These are phyloP conservation scores for Vespertilio murinus DNA, from an alignment of 2,797 vertebrate species.

Conservation along the genomic window DNA sequence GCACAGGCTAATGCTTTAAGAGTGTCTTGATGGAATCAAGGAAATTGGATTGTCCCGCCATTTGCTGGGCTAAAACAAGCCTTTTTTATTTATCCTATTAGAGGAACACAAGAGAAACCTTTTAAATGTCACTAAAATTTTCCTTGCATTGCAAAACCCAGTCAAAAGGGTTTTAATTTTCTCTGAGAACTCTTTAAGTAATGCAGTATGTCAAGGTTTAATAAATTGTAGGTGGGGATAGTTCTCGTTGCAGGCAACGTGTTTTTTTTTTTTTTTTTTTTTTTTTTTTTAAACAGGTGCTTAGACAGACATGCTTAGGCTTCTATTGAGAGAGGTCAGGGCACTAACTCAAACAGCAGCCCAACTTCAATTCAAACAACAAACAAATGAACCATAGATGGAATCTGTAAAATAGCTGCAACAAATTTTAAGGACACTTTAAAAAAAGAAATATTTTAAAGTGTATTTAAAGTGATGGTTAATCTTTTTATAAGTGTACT, in stretches of 20 bases:
- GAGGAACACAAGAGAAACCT: constrained; percentile 90
- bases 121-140: constrained; percentile 94
- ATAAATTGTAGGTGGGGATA: constrained; percentile 80
- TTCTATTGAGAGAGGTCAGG: constrained; percentile 12
- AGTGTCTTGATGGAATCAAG: constrained; percentile 96
- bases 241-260: constrained; percentile 70
- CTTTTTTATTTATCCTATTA: constrained; percentile 94
- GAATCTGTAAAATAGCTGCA: neutral
- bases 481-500: neutral
- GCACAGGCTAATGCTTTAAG: constrained; percentile 91
- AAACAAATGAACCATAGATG: constrained; percentile 32
- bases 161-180: constrained; percentile 92
- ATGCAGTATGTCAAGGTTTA: constrained; percentile 86
- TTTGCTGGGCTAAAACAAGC: constrained; percentile 94
- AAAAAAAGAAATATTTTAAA: constrained; percentile 8
- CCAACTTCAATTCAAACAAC: constrained; percentile 4
- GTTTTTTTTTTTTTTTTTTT: constrained; percentile 59
- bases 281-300: constrained; percentile 72
- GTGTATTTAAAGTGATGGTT: constrained; percentile 9
- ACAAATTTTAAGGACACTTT: neutral
- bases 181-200: constrained; percentile 85
- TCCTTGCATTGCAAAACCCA: constrained; percentile 90
- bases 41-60: constrained; percentile 99
- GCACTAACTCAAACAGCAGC: neutral
- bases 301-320: constrained; percentile 48